These are phyloP conservation scores for Syrista parreyssii DNA, from an alignment of 2,888 invertebrate genomes.

Conservation along the genomic window DNA sequence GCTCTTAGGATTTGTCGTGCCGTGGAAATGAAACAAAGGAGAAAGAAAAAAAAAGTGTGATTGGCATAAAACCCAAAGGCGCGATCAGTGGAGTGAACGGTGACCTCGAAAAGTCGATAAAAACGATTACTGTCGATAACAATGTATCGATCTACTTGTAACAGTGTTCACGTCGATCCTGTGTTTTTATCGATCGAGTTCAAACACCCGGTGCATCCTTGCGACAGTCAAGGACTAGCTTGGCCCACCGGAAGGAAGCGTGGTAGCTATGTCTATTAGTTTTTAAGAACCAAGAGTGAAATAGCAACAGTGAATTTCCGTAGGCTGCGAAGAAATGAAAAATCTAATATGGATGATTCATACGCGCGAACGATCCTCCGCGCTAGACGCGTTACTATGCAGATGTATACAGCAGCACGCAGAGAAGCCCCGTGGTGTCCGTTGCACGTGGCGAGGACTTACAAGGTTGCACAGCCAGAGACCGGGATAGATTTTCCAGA, in stretches of 20 bases:
- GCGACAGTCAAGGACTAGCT: neutral
- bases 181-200: neutral
- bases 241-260: neutral
- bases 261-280: neutral
- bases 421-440: conserved; percentile 11
- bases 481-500: neutral
- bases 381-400: neutral
- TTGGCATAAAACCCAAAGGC: neutral
- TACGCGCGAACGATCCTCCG: neutral
- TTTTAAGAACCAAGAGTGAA: neutral
- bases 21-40: neutral
- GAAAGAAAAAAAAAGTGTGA: neutral
- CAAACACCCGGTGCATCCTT: neutral
- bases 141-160: neutral
- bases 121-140: neutral
- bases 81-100: neutral
- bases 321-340: neutral
- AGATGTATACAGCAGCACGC: conserved; percentile 26
- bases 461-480: neutral
- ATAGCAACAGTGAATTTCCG: neutral
- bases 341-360: neutral
- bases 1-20: neutral
- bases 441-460: conserved; percentile 26
- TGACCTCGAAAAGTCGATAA: neutral
- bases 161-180: neutral